phyloP scores from a whole-genome alignment of 2,888 invertebrate species.

The Drosophila falleni region DNA sequence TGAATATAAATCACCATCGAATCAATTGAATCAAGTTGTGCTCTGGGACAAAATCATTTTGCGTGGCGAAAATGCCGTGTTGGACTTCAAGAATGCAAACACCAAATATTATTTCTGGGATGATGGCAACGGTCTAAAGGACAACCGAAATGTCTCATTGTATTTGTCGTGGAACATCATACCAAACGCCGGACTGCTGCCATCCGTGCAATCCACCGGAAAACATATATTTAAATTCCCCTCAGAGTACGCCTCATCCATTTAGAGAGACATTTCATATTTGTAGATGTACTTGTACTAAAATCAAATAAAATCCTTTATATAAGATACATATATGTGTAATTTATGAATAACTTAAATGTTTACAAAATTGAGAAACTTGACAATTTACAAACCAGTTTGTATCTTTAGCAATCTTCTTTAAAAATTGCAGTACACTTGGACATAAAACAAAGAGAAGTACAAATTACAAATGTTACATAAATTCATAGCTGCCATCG shows the following conservation, averaged over 20 bases:
- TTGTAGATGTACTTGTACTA: constrained; percentile 33
- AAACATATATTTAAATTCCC: constrained; percentile 96
- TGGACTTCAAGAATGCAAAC: constrained; percentile 97
- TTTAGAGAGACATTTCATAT: constrained; percentile 57
- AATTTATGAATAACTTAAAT: constrained; percentile 11
- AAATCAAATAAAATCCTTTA: constrained; percentile 48
- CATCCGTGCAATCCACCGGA: constrained; percentile 93
- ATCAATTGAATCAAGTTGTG: constrained; percentile 96
- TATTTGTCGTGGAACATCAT: constrained; percentile 99
- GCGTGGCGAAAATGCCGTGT: constrained; percentile 95
- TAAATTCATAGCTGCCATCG: constrained; percentile 83
- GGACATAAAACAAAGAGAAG: constrained; percentile 7
- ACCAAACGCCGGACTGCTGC: constrained; percentile 98
- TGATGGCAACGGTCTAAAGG: constrained; percentile 98
- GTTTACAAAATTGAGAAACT: constrained; percentile 21
- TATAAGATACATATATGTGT: constrained; percentile 40
- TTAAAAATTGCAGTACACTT: neutral
- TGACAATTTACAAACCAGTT: constrained; percentile 38
- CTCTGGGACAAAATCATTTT: constrained; percentile 99
- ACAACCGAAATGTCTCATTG: constrained; percentile 96
- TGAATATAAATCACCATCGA: constrained; percentile 95
- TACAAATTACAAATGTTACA: constrained; percentile 62
- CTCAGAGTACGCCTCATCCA: constrained; percentile 91
- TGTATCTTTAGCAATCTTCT: constrained; percentile 3
- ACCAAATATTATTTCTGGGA: constrained; percentile 99